Evolutionary conservation across 2,113 vertebrate genomes (phyloP).

Genomic region (Oophaga pumilio): DNA sequence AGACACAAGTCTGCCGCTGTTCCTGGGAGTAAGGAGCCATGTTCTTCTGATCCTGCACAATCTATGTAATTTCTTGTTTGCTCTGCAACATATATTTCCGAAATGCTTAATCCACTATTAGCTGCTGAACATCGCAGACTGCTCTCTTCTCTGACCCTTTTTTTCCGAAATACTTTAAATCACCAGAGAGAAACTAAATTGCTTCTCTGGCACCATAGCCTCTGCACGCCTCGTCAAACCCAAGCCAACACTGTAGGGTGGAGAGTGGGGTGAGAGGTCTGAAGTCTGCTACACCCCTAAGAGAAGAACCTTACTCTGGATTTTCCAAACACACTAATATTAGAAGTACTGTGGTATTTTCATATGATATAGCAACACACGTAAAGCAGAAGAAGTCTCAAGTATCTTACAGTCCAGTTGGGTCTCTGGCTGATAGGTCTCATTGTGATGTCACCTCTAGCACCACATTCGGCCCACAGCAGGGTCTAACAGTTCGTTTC

Average conservation of each 20-base stretch:
- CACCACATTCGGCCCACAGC: background rate
- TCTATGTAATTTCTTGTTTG: background rate
- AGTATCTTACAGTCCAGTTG: background rate
- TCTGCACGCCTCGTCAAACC: conserved; percentile 16
- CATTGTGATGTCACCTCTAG: conserved; percentile 11
- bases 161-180: conserved; percentile 34
- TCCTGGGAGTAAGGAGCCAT: background rate
- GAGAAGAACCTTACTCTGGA: conserved; percentile 11
- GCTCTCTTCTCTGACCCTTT: background rate
- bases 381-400: background rate
- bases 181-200: conserved; percentile 43
- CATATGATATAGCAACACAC: background rate
- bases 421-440: background rate
- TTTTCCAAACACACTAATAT: background rate
- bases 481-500: background rate
- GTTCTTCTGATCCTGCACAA: background rate
- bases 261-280: background rate
- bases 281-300: conserved; percentile 17
- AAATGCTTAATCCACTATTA: background rate
- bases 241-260: conserved; percentile 32
- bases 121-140: background rate
- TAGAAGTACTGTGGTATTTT: background rate
- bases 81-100: too few species aligned
- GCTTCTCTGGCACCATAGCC: background rate
- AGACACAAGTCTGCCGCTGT: background rate